Conservation (phyloP, 2,888 invertebrate species). For the Ligdia adustata region DNA sequence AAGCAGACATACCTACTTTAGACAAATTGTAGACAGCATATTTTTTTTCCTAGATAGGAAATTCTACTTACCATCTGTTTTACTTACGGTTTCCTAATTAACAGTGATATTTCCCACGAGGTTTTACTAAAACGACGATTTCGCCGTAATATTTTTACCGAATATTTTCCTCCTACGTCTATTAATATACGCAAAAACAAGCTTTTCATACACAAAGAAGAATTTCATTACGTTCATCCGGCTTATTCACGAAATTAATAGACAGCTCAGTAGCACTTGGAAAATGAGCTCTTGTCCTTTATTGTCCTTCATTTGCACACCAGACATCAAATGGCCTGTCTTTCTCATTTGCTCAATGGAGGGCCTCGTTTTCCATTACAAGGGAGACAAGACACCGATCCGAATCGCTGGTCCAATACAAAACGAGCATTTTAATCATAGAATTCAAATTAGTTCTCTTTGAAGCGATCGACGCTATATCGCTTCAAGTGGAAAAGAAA, state of each 20-base stretch:
- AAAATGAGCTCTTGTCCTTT: constrained; percentile 8
- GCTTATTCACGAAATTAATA: constrained; percentile 30
- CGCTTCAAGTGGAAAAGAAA: constrained; percentile 40
- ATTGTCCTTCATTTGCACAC: constrained; percentile 35
- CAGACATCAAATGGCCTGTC: constrained; percentile 42
- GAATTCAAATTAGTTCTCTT: constrained; percentile 63
- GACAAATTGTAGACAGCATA: too few species aligned
- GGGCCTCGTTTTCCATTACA: constrained; percentile 50
- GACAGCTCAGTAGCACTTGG: constrained; percentile 9
- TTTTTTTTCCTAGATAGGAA: too few species aligned
- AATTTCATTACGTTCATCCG: constrained; percentile 29
- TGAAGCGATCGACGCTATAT: constrained; percentile 45
- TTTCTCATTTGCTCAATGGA: constrained; percentile 30
- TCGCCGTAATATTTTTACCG: constrained; percentile 8
- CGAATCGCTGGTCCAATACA: constrained; percentile 51
- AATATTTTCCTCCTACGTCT: constrained; percentile 18
- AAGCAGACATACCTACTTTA: too few species aligned
- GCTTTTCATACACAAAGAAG: constrained; percentile 15
- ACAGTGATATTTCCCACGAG: too few species aligned
- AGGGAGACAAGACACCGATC: constrained; percentile 45
- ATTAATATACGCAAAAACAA: constrained; percentile 24
- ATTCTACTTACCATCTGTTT: too few species aligned
- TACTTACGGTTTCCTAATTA: too few species aligned
- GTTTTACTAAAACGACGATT: not conserved
- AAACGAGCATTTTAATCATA: constrained; percentile 63